These are phyloP conservation scores for Lepus townsendii DNA, from an alignment of 2,797 vertebrate species.

Conservation along the genomic window DNA sequence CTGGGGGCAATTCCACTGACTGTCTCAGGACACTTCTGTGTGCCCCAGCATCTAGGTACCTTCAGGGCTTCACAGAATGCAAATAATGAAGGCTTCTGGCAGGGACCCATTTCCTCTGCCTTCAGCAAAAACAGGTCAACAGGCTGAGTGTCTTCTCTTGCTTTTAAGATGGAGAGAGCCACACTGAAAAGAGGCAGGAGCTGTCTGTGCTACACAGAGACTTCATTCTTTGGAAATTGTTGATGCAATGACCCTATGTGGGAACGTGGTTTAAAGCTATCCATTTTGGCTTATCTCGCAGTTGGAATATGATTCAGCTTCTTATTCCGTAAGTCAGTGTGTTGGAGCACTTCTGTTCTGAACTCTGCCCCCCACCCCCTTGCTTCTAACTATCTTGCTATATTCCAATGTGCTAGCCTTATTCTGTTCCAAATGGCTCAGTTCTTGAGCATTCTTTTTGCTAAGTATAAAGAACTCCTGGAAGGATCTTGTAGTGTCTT, in stretches of 20 bases:
- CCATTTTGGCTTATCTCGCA: background rate
- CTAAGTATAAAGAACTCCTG: slow-evolving; percentile 31
- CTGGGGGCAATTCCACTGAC: background rate
- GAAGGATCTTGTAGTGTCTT: background rate
- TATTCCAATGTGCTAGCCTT: background rate
- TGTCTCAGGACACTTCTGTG: background rate
- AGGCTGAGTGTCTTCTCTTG: background rate
- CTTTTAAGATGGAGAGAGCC: background rate
- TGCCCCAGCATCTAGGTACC: background rate
- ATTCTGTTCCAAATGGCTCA: background rate
- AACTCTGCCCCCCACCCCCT: background rate
- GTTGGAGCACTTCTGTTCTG: background rate
- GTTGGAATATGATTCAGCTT: background rate
- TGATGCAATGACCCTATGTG: background rate
- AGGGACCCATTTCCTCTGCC: background rate
- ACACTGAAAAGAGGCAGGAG: background rate
- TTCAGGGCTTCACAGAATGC: background rate
- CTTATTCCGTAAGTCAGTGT: background rate
- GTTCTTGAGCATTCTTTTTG: background rate
- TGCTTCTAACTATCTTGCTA: background rate
- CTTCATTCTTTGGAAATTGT: background rate
- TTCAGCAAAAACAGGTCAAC: background rate
- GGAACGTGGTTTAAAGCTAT: background rate
- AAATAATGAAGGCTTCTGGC: background rate
- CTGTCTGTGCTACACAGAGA: fast-evolving